A percentile compares a stretch with the other conserved stretches of the same genome.
phyloP scores from a whole-genome alignment of 2,113 vertebrate species.

The Ciconia boyciana region DNA sequence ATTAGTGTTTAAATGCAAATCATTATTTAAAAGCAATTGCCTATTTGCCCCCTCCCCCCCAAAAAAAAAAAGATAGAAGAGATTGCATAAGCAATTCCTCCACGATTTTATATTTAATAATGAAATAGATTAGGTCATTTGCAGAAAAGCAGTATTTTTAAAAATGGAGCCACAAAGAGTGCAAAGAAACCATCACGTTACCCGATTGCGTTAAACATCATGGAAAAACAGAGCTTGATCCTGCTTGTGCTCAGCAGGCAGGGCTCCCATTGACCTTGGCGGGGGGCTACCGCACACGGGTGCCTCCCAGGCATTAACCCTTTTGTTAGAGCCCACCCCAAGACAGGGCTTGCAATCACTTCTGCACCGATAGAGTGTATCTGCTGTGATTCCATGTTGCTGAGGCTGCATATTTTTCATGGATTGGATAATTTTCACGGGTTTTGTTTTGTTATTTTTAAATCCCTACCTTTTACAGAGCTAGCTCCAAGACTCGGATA shows the following conservation, averaged over 20 bases:
- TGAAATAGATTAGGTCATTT: background rate
- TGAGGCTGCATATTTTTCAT: constrained; percentile 68
- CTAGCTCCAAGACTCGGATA: background rate
- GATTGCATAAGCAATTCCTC: background rate
- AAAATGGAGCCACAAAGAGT: background rate
- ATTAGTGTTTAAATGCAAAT: constrained; percentile 26
- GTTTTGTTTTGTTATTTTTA: constrained; percentile 41
- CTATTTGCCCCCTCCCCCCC: background rate
- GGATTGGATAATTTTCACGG: constrained; percentile 51
- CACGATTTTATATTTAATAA: background rate
- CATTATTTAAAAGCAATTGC: constrained; percentile 27
- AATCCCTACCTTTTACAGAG: constrained; percentile 45
- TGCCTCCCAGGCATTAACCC: constrained; percentile 35
- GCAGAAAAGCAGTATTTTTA: background rate
- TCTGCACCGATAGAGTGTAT: background rate
- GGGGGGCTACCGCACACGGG: background rate
- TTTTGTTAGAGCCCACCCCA: constrained; percentile 44
- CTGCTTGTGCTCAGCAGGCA: background rate
- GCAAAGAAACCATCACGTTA: background rate
- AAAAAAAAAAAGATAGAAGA: background rate
- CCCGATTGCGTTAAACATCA: constrained; percentile 56
- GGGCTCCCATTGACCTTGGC: constrained; percentile 39
- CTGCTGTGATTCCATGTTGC: constrained; percentile 22
- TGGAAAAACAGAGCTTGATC: constrained; percentile 39
- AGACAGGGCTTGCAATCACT: background rate